Percentiles rank a stretch among this genome's conserved stretches.
phyloP scores from a whole-genome alignment of 2,797 vertebrate species.

The Galagoides demidoff region DNA sequence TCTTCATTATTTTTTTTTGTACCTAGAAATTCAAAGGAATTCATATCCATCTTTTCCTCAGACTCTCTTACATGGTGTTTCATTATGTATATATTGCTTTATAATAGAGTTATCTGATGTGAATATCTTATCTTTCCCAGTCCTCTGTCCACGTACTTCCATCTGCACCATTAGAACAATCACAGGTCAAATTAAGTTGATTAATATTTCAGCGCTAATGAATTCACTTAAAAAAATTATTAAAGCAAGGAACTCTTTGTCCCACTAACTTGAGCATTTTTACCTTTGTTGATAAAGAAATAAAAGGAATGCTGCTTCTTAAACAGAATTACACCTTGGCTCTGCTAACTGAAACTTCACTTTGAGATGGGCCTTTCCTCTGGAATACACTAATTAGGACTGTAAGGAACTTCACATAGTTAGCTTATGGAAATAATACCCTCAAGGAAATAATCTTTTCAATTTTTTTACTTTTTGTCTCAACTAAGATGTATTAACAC shows the following conservation, averaged over 20 bases:
- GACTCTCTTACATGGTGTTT: not conserved
- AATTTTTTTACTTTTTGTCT: slow-evolving; percentile 7
- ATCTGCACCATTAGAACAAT: not conserved
- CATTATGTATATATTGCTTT: not conserved
- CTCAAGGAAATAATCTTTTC: slow-evolving; percentile 37
- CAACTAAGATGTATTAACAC: not conserved
- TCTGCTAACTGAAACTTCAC: not conserved
- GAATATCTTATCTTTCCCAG: not conserved
- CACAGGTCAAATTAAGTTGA: not conserved
- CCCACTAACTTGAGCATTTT: not conserved
- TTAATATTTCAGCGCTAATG: not conserved
- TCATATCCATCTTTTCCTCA: not conserved
- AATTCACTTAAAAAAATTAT: not conserved
- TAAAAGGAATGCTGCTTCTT: not conserved
- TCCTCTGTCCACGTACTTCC: not conserved
- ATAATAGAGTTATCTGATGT: not conserved
- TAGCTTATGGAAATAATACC: not conserved
- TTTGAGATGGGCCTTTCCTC: not conserved
- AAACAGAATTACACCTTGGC: not conserved
- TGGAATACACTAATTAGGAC: slow-evolving; percentile 35
- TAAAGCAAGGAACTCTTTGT: too few species aligned
- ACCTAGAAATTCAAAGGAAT: slow-evolving; percentile 1
- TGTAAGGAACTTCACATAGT: not conserved
- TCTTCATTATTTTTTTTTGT: slow-evolving; percentile 3
- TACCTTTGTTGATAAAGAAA: not conserved